These are phyloP conservation scores for Adineta ricciae DNA, from an alignment of 2,888 invertebrate genomes.

Conservation along the genomic window DNA sequence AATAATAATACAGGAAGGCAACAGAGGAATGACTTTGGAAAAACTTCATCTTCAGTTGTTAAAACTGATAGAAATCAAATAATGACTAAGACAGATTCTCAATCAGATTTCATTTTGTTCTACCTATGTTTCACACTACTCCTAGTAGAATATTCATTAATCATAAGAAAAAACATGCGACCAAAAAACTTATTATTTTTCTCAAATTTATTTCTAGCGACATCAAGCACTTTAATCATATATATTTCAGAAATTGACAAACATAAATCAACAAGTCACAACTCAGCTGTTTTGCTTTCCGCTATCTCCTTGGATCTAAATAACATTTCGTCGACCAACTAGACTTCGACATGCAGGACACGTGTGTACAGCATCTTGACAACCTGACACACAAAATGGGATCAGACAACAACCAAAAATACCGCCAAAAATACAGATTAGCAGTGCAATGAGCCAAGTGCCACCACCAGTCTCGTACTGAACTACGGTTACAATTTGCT, in stretches of 20 bases:
- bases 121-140: too few species aligned
- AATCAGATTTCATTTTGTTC: too few species aligned
- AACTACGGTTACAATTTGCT: slow-evolving; percentile 26
- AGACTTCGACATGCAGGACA: neutral
- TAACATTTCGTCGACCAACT: neutral
- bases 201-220: too few species aligned
- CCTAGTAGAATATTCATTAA: too few species aligned
- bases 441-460: slow-evolving; percentile 34
- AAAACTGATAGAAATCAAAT: too few species aligned
- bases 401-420: slow-evolving; percentile 21
- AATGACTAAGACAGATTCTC: too few species aligned
- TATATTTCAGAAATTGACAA: neutral
- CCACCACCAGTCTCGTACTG: slow-evolving; percentile 30
- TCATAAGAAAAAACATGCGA: too few species aligned
- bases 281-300: neutral
- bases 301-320: neutral
- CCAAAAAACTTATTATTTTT: too few species aligned
- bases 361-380: neutral
- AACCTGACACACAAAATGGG: neutral
- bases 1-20: too few species aligned
- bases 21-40: too few species aligned
- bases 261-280: neutral
- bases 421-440: slow-evolving; percentile 35
- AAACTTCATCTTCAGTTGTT: too few species aligned
- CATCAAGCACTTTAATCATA: neutral